A percentile compares a stretch with the other conserved stretches of the same genome.
phyloP scores from a whole-genome alignment of 2,797 vertebrate species.

The Acestrorhynchus altus region DNA sequence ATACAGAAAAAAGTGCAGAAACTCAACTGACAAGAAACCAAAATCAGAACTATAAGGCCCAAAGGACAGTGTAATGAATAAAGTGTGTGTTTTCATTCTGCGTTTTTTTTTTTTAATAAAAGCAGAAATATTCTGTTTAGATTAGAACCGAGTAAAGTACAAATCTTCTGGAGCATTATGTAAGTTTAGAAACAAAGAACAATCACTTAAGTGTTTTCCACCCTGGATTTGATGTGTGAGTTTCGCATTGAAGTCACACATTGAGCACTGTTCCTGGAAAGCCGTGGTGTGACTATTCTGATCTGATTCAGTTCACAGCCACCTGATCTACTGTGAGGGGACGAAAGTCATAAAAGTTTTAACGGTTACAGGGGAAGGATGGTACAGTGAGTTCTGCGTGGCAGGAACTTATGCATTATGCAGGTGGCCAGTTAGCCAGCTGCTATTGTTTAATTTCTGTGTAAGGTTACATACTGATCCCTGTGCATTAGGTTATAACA shows the following conservation, averaged over 20 bases:
- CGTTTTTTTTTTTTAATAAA: too few species aligned
- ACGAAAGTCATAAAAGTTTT: conserved; percentile 75
- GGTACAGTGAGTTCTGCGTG: conserved; percentile 69
- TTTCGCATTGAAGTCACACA: neutral
- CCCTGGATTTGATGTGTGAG: neutral
- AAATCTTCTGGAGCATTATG: too few species aligned
- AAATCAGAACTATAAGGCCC: too few species aligned
- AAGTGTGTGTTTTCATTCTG: too few species aligned
- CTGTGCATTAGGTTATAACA: conserved; percentile 39
- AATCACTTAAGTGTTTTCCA: too few species aligned
- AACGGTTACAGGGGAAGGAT: conserved; percentile 66
- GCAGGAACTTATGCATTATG: conserved; percentile 77
- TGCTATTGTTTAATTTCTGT: conserved; percentile 56
- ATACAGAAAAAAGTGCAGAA: too few species aligned
- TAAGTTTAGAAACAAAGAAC: too few species aligned
- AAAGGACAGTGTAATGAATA: too few species aligned
- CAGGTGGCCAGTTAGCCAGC: conserved; percentile 53
- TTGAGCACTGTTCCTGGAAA: conserved; percentile 5
- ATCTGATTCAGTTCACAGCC: conserved; percentile 38
- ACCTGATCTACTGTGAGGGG: conserved; percentile 69
- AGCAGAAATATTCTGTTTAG: too few species aligned
- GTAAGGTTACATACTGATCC: conserved; percentile 45
- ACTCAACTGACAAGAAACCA: too few species aligned
- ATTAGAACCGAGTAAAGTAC: too few species aligned
- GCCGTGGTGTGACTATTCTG: conserved; percentile 36